Percentiles rank a stretch among this genome's conserved stretches.
These are phyloP conservation scores for Nomada ferruginata DNA, from an alignment of 2,888 invertebrate genomes.

Conservation along the genomic window DNA sequence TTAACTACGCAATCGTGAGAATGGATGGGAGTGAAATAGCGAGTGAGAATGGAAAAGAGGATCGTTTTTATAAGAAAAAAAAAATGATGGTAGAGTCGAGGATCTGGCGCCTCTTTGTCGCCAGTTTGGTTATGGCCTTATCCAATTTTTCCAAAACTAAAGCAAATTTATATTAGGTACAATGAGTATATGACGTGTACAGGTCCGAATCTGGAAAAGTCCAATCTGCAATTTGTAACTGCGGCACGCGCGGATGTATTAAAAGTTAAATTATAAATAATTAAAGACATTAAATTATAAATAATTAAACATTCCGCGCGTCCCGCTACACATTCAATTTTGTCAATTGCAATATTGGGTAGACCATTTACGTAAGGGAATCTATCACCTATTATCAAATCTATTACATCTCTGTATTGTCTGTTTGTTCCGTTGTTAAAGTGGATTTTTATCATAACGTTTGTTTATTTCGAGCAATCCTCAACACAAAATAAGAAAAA, in stretches of 20 bases:
- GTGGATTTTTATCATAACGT: conserved; percentile 82
- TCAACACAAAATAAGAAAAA: conserved; percentile 81
- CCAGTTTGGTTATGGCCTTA: conserved; percentile 84
- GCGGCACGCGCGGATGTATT: conserved; percentile 79
- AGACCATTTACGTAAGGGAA: conserved; percentile 75
- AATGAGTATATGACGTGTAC: conserved; percentile 80
- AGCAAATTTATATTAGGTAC: conserved; percentile 84
- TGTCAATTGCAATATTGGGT: conserved; percentile 83
- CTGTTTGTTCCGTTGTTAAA: conserved; percentile 82
- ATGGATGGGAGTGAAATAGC: conserved; percentile 71
- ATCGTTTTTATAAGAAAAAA: conserved; percentile 80
- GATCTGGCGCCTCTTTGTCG: conserved; percentile 81
- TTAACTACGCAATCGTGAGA: conserved; percentile 73
- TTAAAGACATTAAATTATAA: conserved; percentile 69
- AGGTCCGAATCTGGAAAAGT: conserved; percentile 82
- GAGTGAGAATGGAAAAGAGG: conserved; percentile 70
- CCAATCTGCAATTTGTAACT: conserved; percentile 79
- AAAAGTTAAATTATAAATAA: conserved; percentile 69
- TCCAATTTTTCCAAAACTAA: conserved; percentile 84
- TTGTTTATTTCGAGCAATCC: conserved; percentile 83
- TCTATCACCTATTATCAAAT: conserved; percentile 75
- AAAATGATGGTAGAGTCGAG: conserved; percentile 75
- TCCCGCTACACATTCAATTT: conserved; percentile 80
- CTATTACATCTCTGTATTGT: conserved; percentile 79
- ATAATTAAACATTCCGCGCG: conserved; percentile 79